These are phyloP conservation scores for Psittacara wagleri DNA, from an alignment of 2,113 vertebrate species.

Conservation along the genomic window DNA sequence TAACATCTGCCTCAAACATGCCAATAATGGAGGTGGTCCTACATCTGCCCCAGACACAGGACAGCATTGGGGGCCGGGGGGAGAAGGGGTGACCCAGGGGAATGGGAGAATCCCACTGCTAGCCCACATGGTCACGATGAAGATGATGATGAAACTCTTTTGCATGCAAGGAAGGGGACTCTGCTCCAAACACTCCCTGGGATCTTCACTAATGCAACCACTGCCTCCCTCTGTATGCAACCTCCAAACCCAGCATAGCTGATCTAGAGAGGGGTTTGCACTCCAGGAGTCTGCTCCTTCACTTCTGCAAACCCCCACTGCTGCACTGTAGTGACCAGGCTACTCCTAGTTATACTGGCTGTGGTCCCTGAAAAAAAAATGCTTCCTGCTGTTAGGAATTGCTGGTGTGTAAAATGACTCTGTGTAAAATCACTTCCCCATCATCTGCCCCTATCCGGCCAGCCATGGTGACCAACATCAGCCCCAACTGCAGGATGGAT, in stretches of 20 bases:
- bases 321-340: not conserved
- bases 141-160: conserved; percentile 37
- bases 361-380: not conserved
- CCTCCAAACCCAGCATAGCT: not conserved
- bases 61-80: not conserved
- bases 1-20: conserved; percentile 68
- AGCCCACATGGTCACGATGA: conserved; percentile 21
- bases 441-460: not conserved
- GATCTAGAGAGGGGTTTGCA: not conserved
- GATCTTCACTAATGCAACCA: not conserved
- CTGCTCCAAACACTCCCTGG: not conserved
- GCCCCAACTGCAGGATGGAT: not conserved
- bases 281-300: not conserved
- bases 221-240: not conserved
- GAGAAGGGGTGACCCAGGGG: conserved; percentile 4
- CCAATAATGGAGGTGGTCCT: conserved; percentile 18
- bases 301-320: not conserved
- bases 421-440: not conserved
- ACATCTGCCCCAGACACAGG: not conserved
- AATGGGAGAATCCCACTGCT: conserved; percentile 48
- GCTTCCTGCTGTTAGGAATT: not conserved
- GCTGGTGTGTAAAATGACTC: not conserved
- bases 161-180: conserved; percentile 39
- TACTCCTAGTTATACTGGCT: not conserved
- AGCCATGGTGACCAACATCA: not conserved